phyloP scores from a whole-genome alignment of 2,888 invertebrate species.

The Netelia fuscicornis region DNA sequence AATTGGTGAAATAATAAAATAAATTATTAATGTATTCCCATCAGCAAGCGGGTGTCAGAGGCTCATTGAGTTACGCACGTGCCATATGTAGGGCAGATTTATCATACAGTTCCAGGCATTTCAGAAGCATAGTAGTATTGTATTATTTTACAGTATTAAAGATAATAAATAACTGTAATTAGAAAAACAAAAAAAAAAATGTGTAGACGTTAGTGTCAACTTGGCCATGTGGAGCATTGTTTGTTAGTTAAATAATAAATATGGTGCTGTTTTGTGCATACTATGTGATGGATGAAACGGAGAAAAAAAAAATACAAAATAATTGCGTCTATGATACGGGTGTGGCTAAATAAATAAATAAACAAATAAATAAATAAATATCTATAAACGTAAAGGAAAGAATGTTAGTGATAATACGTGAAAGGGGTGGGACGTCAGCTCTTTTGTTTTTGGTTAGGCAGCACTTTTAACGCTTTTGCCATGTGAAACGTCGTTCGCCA shows the following conservation, averaged over 20 bases:
- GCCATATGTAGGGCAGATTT: conserved; percentile 78
- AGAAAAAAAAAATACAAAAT: conserved; percentile 74
- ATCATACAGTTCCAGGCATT: conserved; percentile 81
- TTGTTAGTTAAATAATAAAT: conserved; percentile 72
- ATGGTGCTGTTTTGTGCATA: conserved; percentile 77
- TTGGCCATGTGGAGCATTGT: conserved; percentile 84
- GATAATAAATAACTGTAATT: conserved; percentile 58
- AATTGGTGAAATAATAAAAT: conserved; percentile 66
- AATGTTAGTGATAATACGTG: conserved; percentile 80
- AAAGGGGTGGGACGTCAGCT: conserved; percentile 76
- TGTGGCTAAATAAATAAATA: conserved; percentile 62
- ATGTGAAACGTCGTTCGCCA: conserved; percentile 63
- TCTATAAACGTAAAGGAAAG: conserved; percentile 63
- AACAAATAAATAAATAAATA: conserved; percentile 66
- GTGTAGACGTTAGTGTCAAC: conserved; percentile 83
- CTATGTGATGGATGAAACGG: conserved; percentile 80
- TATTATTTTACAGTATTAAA: conserved; percentile 70
- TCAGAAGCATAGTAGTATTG: conserved; percentile 75
- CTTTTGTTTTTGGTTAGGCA: conserved; percentile 56
- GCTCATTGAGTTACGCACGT: conserved; percentile 81
- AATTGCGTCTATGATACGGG: conserved; percentile 78
- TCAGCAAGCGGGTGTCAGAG: conserved; percentile 83
- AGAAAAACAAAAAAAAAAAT: conserved; percentile 66
- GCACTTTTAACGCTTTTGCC: conserved; percentile 54
- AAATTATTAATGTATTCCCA: conserved; percentile 79